Base-by-base conservation (phyloP, 2,888 invertebrate genomes). In the Sussaba pulchella region DNA sequence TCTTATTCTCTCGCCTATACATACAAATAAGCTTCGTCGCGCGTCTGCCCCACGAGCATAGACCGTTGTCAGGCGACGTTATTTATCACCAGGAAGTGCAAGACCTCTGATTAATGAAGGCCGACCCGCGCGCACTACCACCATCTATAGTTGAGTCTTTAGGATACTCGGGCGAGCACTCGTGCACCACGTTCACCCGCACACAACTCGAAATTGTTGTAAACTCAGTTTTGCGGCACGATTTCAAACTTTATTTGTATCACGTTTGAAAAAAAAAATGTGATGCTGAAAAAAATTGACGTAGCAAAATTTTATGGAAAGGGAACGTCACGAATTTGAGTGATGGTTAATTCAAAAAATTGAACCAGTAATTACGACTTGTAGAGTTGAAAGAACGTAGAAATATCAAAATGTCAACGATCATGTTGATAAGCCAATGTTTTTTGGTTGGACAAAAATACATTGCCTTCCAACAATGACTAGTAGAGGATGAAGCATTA, bases 41-140 rank as follows among this genome's bases (percentile, higher is more conserved):
- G 57, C 87, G 86, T 86, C 85, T 85, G 82, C 86, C 84, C 83
- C 78, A 84, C 83, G 69, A 74, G 80, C 67, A 63, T 69, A 81
- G 82, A 81, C 78, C 73, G 67, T 70, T 83, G 83, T 84, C 88
- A 87, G 85, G 81, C 82, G 84, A 84, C 82, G 88, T 90, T 89
- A 91, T 90, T 91, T 90, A 91, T 91, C 89, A 89, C 90, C 90
- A 90, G 91, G 90, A 91, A 91, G 88, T 87, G 86, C 84, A 85
- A 50, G 82, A 84, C 86, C 85, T 85, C 88, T 90, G 89, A 90
- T 90, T 90, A 90, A 90, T 89, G 90, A 90, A 90, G 90, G 90
- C 89, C 90, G 88, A 87, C 84, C 82, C 85, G 82, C 85, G 82
- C 78, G 82, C 74, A 57, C n/a, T n/a, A n/a, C 67, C 81, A 84